Percentiles rank a stretch among this genome's conserved stretches.
Evolutionary conservation across 2,888 invertebrate genomes (phyloP).

Genomic region (Pollenia griseotomentosa): DNA sequence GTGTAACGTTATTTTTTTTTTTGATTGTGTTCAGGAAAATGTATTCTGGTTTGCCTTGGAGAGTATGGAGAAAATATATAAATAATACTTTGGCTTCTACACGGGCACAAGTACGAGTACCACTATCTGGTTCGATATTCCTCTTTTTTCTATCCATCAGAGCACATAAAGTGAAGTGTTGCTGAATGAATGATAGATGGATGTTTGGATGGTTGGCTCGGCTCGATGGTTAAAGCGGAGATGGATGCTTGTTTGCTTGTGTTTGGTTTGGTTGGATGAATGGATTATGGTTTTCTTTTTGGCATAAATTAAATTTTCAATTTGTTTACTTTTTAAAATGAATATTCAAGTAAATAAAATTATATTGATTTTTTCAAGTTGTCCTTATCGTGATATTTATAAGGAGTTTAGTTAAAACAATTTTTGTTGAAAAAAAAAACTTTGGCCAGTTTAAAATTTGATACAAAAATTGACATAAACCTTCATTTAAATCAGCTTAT

Average conservation of each 20-base stretch:
- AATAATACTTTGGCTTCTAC: conserved; percentile 41
- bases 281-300: conserved; percentile 76
- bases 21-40: not conserved
- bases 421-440: not conserved
- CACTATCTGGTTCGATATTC: conserved; percentile 52
- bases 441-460: too few relatives aligned
- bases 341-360: conserved; percentile 54
- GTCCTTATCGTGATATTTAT: conserved; percentile 15
- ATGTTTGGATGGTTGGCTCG: conserved; percentile 29
- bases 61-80: conserved; percentile 4
- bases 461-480: too few relatives aligned
- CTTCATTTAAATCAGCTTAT: too few relatives aligned
- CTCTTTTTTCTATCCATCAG: conserved; percentile 32
- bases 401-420: not conserved
- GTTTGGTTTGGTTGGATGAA: conserved; percentile 67
- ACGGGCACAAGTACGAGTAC: conserved; percentile 19
- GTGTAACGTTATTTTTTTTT: conserved; percentile 25
- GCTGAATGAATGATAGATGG: conserved; percentile 63
- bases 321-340: conserved; percentile 64
- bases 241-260: conserved; percentile 44
- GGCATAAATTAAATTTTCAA: conserved; percentile 75
- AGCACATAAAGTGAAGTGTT: conserved; percentile 57
- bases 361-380: conserved; percentile 25
- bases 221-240: conserved; percentile 16
- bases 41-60: conserved; percentile 16